Conservation (phyloP, 2,113 vertebrate species). For the Fregata magnificens region DNA sequence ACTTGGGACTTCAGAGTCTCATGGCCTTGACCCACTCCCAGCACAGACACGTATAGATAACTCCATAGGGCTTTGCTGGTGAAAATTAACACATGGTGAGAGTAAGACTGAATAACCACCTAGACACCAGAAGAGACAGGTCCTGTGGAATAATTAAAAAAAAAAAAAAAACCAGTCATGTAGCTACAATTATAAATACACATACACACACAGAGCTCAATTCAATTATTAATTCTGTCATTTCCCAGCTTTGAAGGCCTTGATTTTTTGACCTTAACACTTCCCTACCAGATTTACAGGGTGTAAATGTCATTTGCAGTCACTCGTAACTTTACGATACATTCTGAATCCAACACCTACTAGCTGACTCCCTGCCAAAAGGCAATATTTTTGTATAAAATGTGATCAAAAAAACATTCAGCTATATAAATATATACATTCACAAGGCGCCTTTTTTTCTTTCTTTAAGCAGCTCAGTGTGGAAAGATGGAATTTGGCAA, state of each 20-base stretch:
- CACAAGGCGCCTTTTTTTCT: background rate
- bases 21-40: background rate
- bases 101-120: background rate
- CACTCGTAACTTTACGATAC: constrained; percentile 28
- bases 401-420: constrained; percentile 44
- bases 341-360: constrained; percentile 48
- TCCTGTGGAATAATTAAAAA: background rate
- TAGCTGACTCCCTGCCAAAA: constrained; percentile 45
- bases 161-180: background rate
- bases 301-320: constrained; percentile 52
- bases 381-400: constrained; percentile 60
- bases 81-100: background rate
- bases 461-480: background rate
- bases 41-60: background rate
- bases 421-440: constrained; percentile 55
- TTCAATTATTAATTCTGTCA: constrained; percentile 5
- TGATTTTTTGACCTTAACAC: background rate
- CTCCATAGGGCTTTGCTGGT: background rate
- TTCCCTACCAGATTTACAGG: constrained; percentile 20
- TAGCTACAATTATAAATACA: background rate
- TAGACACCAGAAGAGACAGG: background rate
- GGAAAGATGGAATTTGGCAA: constrained; percentile 63
- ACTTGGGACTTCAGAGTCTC: background rate
- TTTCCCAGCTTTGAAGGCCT: background rate
- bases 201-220: background rate